A percentile compares a stretch with the other conserved stretches of the same genome.
Evolutionary conservation across 2,113 vertebrate genomes (phyloP).

Genomic region (Heterotilapia buettikoferi): DNA sequence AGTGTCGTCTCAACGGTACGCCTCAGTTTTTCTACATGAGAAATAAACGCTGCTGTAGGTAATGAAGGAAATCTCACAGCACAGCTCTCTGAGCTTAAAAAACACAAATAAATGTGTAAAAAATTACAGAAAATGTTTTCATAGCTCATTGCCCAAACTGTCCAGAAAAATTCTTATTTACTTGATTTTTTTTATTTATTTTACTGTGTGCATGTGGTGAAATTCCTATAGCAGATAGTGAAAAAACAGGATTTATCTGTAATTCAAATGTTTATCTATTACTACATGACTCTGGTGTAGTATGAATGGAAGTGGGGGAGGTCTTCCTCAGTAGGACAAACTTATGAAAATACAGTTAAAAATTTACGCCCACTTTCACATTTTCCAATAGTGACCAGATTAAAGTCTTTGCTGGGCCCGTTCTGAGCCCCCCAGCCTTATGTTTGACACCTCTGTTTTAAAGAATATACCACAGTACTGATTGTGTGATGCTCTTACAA

Average conservation of each 20-base stretch:
- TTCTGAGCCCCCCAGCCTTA: background rate
- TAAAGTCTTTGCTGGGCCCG: background rate
- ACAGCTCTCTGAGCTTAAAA: background rate
- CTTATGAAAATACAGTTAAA: background rate
- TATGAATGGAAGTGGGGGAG: background rate
- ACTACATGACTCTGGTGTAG: background rate
- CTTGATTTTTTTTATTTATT: fast-evolving
- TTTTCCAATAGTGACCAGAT: background rate
- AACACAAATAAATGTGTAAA: background rate
- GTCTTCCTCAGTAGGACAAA: background rate
- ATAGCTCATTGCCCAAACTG: background rate
- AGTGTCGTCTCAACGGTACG: background rate
- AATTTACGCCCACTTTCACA: background rate
- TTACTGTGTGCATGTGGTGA: background rate
- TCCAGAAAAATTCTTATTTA: background rate
- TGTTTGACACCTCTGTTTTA: background rate
- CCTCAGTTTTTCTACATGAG: background rate
- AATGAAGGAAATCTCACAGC: background rate
- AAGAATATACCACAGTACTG: background rate
- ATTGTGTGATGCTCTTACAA: background rate
- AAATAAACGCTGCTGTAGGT: background rate
- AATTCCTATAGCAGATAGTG: background rate
- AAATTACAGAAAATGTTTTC: background rate
- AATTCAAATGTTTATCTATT: background rate
- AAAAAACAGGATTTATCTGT: background rate